Conservation (phyloP, 2,113 vertebrate genomes). For the Bathybates hornii region DNA sequence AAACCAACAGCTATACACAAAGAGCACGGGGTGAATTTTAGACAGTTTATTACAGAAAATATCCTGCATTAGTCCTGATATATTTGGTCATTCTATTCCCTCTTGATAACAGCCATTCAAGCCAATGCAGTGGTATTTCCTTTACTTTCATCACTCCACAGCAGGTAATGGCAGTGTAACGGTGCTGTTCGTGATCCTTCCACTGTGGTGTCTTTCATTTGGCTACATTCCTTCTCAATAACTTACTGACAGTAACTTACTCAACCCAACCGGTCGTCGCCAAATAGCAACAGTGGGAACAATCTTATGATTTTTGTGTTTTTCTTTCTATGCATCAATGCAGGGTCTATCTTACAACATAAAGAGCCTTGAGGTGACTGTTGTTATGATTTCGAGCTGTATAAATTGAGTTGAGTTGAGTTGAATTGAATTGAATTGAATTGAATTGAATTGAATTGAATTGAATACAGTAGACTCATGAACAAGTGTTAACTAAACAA, state of each 20-base stretch:
- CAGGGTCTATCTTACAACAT: background rate
- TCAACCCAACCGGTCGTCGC: accelerated
- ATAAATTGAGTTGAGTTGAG: background rate
- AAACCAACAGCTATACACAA: background rate
- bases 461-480: background rate
- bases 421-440: background rate
- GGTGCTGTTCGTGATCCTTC: background rate
- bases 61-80: background rate
- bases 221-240: background rate
- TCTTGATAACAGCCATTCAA: background rate
- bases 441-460: background rate
- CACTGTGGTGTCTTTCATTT: background rate
- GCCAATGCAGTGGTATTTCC: background rate
- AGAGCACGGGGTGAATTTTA: background rate
- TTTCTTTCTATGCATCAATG: background rate
- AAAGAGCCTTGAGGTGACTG: background rate
- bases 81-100: background rate
- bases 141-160: background rate
- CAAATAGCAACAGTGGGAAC: background rate
- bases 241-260: background rate
- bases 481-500: background rate
- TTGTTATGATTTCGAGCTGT: background rate
- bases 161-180: background rate
- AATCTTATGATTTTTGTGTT: background rate
- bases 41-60: background rate